These are phyloP conservation scores for Caenorhabditis japonica DNA, from an alignment of 2,888 invertebrate species.

Conservation along the genomic window DNA sequence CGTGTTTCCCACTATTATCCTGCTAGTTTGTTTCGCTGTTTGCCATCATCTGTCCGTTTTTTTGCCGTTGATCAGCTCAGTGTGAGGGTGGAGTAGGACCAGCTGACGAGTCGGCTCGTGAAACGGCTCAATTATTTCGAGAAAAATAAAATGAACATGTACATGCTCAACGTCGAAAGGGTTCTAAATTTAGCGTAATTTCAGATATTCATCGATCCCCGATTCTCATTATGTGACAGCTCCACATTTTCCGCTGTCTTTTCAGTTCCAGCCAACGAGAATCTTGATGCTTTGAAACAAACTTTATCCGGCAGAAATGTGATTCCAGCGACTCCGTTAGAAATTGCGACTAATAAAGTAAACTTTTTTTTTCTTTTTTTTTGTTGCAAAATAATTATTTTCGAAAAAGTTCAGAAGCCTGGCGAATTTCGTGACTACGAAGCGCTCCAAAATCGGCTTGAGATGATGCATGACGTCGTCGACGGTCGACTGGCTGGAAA, in stretches of 20 bases:
- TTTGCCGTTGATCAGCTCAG: slow-evolving; percentile 2
- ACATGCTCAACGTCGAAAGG: not conserved
- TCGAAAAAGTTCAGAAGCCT: slow-evolving; percentile 28
- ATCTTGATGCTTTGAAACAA: slow-evolving; percentile 61
- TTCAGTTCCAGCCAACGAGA: slow-evolving; percentile 65
- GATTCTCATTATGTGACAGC: slow-evolving; percentile 65
- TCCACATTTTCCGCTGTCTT: slow-evolving; percentile 72
- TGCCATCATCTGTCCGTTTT: slow-evolving; percentile 29
- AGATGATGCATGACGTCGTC: slow-evolving; percentile 74
- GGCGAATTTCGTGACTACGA: slow-evolving; percentile 62
- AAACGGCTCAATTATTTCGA: slow-evolving; percentile 10
- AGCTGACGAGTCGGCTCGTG: slow-evolving; percentile 30
- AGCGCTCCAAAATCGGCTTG: slow-evolving; percentile 67
- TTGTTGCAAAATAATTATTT: not conserved
- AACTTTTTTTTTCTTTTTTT: not conserved
- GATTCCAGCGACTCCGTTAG: slow-evolving; percentile 48
- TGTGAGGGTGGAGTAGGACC: slow-evolving; percentile 36
- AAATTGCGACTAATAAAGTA: slow-evolving; percentile 33
- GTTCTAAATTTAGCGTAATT: slow-evolving; percentile 7
- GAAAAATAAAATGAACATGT: not conserved
- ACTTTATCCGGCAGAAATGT: slow-evolving; percentile 47
- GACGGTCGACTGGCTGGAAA: slow-evolving; percentile 80
- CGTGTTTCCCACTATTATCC: slow-evolving; percentile 45
- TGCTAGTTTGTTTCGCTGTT: slow-evolving; percentile 43
- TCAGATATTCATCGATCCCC: slow-evolving; percentile 72